Evolutionary conservation across 2,113 vertebrate species (phyloP), one percentile per base, ranked within the genome.

Genomic region (Clinocottus analis): DNA sequence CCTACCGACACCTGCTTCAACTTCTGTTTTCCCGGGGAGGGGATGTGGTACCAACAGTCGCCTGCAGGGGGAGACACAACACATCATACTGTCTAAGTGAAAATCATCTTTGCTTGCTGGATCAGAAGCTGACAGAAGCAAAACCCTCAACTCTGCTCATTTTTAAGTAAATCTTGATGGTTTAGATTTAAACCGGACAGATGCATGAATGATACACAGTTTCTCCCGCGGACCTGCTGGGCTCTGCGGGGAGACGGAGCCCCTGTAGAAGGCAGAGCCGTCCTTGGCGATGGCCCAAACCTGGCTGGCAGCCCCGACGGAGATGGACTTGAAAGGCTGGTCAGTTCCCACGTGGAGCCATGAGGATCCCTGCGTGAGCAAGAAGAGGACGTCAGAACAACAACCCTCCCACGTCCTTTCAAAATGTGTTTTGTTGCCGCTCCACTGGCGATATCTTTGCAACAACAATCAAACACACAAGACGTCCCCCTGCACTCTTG

Each of bases 271-370:
- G 6, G 97, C 95, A 1, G 98, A 98, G 25, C 98, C 98, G 0
- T 99, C 98, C 60, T 90, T 93, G 5, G 98, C 98, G 23, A 98
- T 92, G 3, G 97, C 97, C 98, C 98, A 99, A 49, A 99, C 97
- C 83, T 98, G 97, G 76, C 95, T 93, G 88, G 93, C 96, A 2
- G 94, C 94, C 14, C 98, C 98, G 0, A 99, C 91, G 43, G 96
- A 98, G 84, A 99, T 86, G 0, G 97, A 99, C 85, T 95, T 92
- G 55, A 99, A 99, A 64, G 98, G 96, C 89, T 99, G 98, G 84
- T 99, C 97, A 0, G 98, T 98, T 83, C 97, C 97, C 9, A 99
- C 95, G 0, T 99, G 98, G 51, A 99, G 96, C 98, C 98, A 99
- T 6, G 97, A 99, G 3, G 94, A 93, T 65, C 98, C 98, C 98